Conservation (phyloP, 2,888 invertebrate species). For the Melanostoma scalare region DNA sequence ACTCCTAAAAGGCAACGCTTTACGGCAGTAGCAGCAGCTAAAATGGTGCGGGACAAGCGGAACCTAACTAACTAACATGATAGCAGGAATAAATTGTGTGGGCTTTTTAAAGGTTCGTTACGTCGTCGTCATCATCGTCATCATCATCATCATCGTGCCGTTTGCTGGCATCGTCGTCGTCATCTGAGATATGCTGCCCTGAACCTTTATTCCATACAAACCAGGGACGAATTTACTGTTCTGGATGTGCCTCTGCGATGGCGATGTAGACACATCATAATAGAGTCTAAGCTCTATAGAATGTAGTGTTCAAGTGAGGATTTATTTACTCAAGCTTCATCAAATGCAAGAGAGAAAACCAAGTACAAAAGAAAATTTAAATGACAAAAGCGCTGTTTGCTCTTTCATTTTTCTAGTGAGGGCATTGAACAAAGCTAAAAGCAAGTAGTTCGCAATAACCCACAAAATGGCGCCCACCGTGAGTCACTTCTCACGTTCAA, state of each 20-base stretch:
- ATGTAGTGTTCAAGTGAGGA: not conserved
- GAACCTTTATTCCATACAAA: constrained; percentile 36
- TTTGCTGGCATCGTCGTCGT: constrained; percentile 48
- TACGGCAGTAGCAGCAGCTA: constrained; percentile 10
- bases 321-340: not conserved
- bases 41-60: constrained; percentile 43
- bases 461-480: constrained; percentile 14
- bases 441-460: no score
- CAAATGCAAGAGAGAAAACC: not conserved
- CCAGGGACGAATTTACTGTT: constrained; percentile 24
- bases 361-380: no score
- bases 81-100: constrained; percentile 68
- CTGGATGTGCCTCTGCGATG: not conserved
- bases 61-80: constrained; percentile 66
- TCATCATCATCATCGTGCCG: constrained; percentile 29
- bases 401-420: no score
- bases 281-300: no score
- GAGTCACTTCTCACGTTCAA: not conserved
- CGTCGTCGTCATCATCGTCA: constrained; percentile 52
- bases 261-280: no score
- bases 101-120: constrained; percentile 72
- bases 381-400: no score
- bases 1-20: constrained; percentile 47
- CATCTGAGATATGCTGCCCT: constrained; percentile 32
- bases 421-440: no score